Evolutionary conservation across 2,113 vertebrate genomes (phyloP), one percentile per base, ranked within the genome.

Genomic region (Elephas maximus): DNA sequence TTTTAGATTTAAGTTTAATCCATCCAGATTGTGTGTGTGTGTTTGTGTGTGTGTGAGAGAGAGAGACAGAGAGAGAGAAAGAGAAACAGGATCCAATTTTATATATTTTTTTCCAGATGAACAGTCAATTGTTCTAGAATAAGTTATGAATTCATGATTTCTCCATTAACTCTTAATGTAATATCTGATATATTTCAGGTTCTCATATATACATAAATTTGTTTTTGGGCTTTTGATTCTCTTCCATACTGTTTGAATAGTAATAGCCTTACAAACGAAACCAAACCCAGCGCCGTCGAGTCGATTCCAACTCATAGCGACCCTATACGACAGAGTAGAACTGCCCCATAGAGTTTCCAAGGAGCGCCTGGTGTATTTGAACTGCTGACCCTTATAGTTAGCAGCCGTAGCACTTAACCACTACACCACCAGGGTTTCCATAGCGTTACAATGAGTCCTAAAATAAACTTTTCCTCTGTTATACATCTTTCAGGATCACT

Each of bases 201-300:
- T 41, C 60, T 91, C 45, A 14, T 62, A 51, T 26, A 21, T 87
- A 33, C 2, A 71, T 80, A 57, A 57, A 57, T 57, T 57, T 57
- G 53, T 57, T 57, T 57, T 14, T 57, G 1, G 15, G 15, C 11
- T 83, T 93, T 93, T 63, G 20, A 90, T 93, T 86, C 74, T 86
- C 6, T 67, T 80, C 45, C 23, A 14, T 90, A 78, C 45, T 91
- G 30, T 95, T 84, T 44, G 44, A 93, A 89, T 93, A 24, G 73
- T 15, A 80, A 51, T 53, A 90, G 26, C 10, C 11, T 90, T 79
- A 17, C 37, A 37, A 37, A 37, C 37, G 37, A 37, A 37, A 37
- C 37, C 37, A 37, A 37, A 37, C 37, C 37, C 37, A 37, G 37
- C 37, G 37, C 37, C 37, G 37, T 37, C 37, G 37, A 37, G 37